Evolutionary conservation across 2,888 invertebrate species (phyloP), one percentile per base, ranked within the genome.

Genomic region (Agonopterix subpropinquella): DNA sequence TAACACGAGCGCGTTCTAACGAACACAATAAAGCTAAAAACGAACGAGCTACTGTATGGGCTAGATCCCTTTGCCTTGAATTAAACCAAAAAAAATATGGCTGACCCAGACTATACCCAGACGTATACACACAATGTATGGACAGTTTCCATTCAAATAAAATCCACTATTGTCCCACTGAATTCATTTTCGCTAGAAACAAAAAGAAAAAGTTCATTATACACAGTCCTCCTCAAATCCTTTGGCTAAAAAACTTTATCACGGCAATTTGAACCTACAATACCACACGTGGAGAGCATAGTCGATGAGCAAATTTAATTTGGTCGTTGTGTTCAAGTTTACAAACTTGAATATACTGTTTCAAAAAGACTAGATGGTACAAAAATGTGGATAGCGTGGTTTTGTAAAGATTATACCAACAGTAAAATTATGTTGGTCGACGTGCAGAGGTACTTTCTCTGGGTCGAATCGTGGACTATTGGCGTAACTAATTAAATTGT

Each of bases 401-500:
- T 28, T 28, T 28, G 7, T 28, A 18, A 18, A 2, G 18, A 18
- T 18, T 18, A 4, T 10, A 2, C 39, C 39, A n/a, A 39, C 56
- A 11, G 55, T 51, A 62, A 59, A 60, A 47, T 47, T 58, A 62
- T 61, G 60, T 62, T 61, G 58, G 65, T 60, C 59, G 59, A 62
- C 58, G 56, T 11, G 39, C 11, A 39, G 56, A 62, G 61, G 59
- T 57, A 77, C 83, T 84, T 84, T 84, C 84, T 80, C 84, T 71
- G 75, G 62, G 68, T 75, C 81, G 69, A 80, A 84, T 80, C 51
- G 65, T 54, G 57, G 51, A 77, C 72, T 78, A 73, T 65, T 57
- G 64, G 70, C 70, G 75, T 60, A 64, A 72, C 79, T 74, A 83
- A 83, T 84, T 74, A 71, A 78, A 73, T 71, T 67, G 59, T 67